Conservation (phyloP, 2,113 vertebrate species). For the Sturnus vulgaris region DNA sequence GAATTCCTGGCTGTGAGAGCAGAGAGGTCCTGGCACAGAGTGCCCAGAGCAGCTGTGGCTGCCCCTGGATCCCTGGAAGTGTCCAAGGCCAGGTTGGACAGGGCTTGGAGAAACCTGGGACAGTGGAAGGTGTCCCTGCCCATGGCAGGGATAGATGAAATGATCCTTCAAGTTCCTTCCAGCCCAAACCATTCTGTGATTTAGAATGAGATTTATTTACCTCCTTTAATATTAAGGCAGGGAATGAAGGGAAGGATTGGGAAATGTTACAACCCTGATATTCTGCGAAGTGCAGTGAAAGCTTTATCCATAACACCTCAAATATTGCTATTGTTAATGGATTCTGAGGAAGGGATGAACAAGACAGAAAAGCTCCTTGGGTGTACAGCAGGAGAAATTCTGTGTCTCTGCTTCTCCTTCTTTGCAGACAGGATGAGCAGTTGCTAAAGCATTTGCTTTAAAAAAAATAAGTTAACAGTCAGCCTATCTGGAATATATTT, state of each 20-base stretch:
- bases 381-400: not conserved
- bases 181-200: not conserved
- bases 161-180: not conserved
- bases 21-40: rapidly evolving
- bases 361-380: not conserved
- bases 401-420: not conserved
- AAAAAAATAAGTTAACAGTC: conserved; percentile 16
- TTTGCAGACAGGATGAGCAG: conserved; percentile 11
- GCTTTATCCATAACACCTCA: not conserved
- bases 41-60: not conserved
- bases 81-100: rapidly evolving
- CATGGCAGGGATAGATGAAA: not conserved
- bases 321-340: not conserved
- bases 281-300: not conserved
- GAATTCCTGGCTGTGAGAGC: not conserved
- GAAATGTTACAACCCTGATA: not conserved
- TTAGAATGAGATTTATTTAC: not conserved
- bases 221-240: not conserved
- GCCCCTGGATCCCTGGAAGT: not conserved
- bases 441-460: conserved; percentile 27
- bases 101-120: not conserved
- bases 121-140: not conserved
- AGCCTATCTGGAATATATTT: conserved; percentile 53
- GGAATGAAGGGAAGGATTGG: not conserved
- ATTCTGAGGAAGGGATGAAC: not conserved